Conservation (phyloP, 2,797 vertebrate genomes). For the Falco berigora region DNA sequence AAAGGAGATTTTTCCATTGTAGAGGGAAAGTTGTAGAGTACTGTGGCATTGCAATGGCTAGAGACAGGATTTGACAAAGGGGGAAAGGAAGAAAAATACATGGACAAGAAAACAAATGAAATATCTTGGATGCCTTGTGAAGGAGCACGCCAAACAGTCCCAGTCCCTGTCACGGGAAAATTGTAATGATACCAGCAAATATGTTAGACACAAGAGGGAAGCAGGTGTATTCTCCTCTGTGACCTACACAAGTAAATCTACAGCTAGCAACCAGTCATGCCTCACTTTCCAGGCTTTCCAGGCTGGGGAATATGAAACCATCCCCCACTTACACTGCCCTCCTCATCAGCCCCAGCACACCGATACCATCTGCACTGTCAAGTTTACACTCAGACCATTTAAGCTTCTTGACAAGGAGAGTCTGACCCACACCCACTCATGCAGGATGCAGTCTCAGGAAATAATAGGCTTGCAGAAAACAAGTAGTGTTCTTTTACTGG, state of each 20-base stretch:
- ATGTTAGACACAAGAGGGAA: background rate
- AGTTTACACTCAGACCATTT: background rate
- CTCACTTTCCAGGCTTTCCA: background rate
- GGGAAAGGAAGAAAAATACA: background rate
- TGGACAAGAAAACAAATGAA: background rate
- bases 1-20: background rate
- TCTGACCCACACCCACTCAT: background rate
- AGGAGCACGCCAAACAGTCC: background rate
- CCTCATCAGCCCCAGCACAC: background rate
- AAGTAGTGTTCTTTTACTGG: background rate
- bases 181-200: background rate
- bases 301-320: background rate
- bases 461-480: background rate
- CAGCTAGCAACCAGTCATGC: background rate
- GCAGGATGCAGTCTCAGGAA: background rate
- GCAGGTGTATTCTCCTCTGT: background rate
- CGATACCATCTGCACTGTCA: background rate
- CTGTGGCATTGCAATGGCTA: background rate
- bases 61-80: background rate
- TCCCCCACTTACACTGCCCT: background rate
- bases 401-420: background rate
- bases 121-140: background rate
- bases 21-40: background rate
- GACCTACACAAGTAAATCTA: background rate
- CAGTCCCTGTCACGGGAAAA: background rate